A percentile compares a stretch with the other conserved stretches of the same genome.
These are phyloP conservation scores for Listronotus oregonensis DNA, from an alignment of 1,140 invertebrate genomes.

Conservation along the genomic window DNA sequence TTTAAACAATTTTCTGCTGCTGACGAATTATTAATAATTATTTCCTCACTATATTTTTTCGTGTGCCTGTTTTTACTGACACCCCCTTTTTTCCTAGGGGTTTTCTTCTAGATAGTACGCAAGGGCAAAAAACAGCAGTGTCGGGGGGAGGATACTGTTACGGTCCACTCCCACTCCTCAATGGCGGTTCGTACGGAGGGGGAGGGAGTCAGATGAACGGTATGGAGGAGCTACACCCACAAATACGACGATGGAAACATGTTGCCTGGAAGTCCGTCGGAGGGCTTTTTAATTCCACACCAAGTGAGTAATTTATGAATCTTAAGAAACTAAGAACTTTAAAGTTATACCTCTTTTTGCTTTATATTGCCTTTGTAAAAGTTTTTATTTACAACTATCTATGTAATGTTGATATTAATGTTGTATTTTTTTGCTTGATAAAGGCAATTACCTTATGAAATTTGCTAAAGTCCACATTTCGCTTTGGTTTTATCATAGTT, in stretches of 20 bases:
- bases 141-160: conserved; percentile 84
- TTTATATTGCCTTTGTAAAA: too few relatives aligned
- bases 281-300: conserved; percentile 74
- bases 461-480: too few relatives aligned
- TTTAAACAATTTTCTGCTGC: too few relatives aligned
- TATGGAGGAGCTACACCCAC: conserved; percentile 61
- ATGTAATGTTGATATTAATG: too few relatives aligned
- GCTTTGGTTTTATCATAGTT: too few relatives aligned
- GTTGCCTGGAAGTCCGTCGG: conserved; percentile 62
- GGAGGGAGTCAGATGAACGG: conserved; percentile 58
- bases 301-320: conserved; percentile 63
- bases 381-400: too few relatives aligned
- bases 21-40: too few relatives aligned
- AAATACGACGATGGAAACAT: conserved; percentile 59
- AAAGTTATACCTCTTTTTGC: too few relatives aligned
- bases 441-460: too few relatives aligned
- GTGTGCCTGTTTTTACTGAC: conserved; percentile 57
- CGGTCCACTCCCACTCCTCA: conserved; percentile 89
- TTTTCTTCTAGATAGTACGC: conserved; percentile 90
- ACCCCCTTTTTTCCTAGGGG: conserved; percentile 73
- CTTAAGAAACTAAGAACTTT: too few relatives aligned
- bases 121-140: conserved; percentile 77
- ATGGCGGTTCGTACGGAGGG: conserved; percentile 68
- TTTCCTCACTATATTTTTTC: neutral
- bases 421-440: too few relatives aligned